Conservation (phyloP, 1,140 invertebrate genomes). For the Trachymyrmex cornetzi region DNA sequence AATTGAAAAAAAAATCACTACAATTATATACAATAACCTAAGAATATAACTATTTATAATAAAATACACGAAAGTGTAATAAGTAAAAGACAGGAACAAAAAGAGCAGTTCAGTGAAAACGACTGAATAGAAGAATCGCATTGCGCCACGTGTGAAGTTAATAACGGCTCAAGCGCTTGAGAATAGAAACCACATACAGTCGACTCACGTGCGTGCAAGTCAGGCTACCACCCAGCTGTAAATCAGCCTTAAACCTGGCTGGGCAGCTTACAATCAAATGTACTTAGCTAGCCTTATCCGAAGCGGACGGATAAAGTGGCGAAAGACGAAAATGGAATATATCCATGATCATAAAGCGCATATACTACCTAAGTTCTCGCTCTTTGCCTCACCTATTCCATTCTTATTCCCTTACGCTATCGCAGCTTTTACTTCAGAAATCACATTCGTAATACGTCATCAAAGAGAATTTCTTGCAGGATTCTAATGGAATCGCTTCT, state of each 20-base stretch:
- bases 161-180: slow-evolving; percentile 77
- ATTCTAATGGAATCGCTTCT: slow-evolving; percentile 33
- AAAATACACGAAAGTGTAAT: not conserved
- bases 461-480: slow-evolving; percentile 29
- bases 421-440: slow-evolving; percentile 32
- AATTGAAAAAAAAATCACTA: not conserved
- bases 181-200: slow-evolving; percentile 73
- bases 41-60: not conserved
- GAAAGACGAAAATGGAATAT: slow-evolving; percentile 83
- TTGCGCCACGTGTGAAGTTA: slow-evolving; percentile 73
- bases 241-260: slow-evolving; percentile 84
- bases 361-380: slow-evolving; percentile 6
- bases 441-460: slow-evolving; percentile 57
- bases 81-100: not conserved
- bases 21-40: not conserved
- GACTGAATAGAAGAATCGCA: not conserved
- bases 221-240: slow-evolving; percentile 80
- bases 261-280: slow-evolving; percentile 86
- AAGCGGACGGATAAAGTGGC: slow-evolving; percentile 77
- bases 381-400: slow-evolving; percentile 3
- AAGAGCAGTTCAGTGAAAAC: not conserved
- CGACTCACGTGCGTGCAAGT: slow-evolving; percentile 81
- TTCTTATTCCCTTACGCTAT: slow-evolving; percentile 22
- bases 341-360: slow-evolving; percentile 73
- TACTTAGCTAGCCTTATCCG: slow-evolving; percentile 81